Percentiles rank a stretch among this genome's conserved stretches.
phyloP scores from a whole-genome alignment of 2,113 vertebrate species.

The Eclectus roratus region DNA sequence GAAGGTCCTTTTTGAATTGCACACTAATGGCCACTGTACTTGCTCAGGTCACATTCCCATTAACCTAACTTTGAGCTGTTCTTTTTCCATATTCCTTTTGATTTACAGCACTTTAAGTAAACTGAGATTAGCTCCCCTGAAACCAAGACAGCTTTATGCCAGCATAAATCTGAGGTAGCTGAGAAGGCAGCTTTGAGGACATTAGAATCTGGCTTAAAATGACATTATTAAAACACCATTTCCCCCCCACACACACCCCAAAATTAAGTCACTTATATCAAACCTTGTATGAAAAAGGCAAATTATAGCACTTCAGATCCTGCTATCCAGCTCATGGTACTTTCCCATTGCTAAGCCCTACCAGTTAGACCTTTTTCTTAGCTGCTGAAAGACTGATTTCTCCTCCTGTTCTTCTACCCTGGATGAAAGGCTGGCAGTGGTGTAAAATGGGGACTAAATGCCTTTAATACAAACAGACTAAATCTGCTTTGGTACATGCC shows the following conservation, averaged over 20 bases:
- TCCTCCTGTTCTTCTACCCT: background rate
- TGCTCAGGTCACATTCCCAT: background rate
- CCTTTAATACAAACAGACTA: background rate
- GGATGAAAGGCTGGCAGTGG: background rate
- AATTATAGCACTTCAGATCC: background rate
- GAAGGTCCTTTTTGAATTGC: background rate
- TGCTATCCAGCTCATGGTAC: background rate
- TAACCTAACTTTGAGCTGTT: background rate
- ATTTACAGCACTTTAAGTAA: slow-evolving; percentile 26
- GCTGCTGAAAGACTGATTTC: background rate
- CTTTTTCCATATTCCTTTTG: slow-evolving; percentile 2
- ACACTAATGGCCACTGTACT: background rate
- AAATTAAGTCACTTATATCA: background rate
- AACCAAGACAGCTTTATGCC: background rate
- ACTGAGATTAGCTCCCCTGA: slow-evolving; percentile 21
- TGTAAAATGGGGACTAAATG: background rate
- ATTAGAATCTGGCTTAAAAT: slow-evolving; percentile 8
- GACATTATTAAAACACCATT: background rate
- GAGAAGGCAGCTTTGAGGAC: background rate
- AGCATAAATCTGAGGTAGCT: slow-evolving; percentile 10
- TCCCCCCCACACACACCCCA: accelerated
- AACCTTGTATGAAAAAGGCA: background rate
- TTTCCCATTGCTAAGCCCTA: background rate
- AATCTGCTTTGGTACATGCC: background rate
- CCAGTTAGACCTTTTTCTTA: background rate